phyloP scores from a whole-genome alignment of 2,888 invertebrate species.

The Idaea biselata region DNA sequence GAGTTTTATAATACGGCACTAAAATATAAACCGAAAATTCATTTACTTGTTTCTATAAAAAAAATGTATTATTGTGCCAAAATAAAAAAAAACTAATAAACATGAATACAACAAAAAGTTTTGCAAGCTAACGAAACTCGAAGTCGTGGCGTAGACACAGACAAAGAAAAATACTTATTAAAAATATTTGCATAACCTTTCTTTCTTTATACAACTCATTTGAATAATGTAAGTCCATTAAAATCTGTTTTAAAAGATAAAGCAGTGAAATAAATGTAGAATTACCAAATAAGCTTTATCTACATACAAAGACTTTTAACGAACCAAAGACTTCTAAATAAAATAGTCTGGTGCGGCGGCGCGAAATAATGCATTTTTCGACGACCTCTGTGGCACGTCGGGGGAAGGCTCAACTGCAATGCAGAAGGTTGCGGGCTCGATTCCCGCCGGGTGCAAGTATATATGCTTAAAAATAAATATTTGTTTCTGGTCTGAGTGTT shows the following conservation, averaged over 20 bases:
- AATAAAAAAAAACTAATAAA: background rate
- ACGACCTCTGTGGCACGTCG: too few relatives aligned
- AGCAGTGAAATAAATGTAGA: background rate
- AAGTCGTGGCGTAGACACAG: background rate
- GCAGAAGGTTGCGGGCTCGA: too few relatives aligned
- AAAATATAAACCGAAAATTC: too few relatives aligned
- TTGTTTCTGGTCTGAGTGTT: too few relatives aligned
- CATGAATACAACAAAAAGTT: background rate
- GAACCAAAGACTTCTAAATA: background rate
- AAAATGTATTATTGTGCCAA: too few relatives aligned
- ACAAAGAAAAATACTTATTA: background rate
- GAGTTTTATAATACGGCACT: too few relatives aligned
- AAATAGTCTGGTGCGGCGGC: slow-evolving; percentile 11
- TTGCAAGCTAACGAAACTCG: background rate
- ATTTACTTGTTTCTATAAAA: too few relatives aligned
- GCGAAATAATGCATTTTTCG: too few relatives aligned
- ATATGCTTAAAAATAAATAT: too few relatives aligned
- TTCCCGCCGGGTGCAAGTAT: too few relatives aligned
- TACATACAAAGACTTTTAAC: too few relatives aligned
- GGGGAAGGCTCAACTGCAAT: too few relatives aligned
- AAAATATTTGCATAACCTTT: slow-evolving; percentile 1
- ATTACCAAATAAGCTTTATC: background rate
- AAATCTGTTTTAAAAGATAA: background rate
- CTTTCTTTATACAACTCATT: background rate
- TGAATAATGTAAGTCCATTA: background rate